These are phyloP conservation scores for Mystacides longicornis DNA, from an alignment of 2,888 invertebrate species.

Conservation along the genomic window DNA sequence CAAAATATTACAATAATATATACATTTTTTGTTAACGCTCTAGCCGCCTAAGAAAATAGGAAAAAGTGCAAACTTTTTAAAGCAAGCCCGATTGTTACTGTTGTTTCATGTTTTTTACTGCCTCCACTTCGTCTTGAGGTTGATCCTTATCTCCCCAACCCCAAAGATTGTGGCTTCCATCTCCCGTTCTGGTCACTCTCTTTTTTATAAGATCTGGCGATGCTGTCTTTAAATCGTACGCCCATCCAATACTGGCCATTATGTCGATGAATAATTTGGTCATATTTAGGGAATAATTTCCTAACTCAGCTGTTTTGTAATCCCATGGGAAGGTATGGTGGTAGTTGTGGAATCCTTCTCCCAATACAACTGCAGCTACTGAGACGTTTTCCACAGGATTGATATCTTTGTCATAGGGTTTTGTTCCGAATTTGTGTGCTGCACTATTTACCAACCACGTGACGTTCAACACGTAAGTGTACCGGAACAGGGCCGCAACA, in stretches of 20 bases:
- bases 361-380: conserved; percentile 60
- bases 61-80: too few relatives aligned
- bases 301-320: conserved; percentile 77
- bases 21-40: too few relatives aligned
- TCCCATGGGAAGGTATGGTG: conserved; percentile 84
- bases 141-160: conserved; percentile 53
- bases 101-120: conserved; percentile 30
- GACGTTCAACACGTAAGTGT: conserved; percentile 71
- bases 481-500: conserved; percentile 66
- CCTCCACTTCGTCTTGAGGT: conserved; percentile 35
- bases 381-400: conserved; percentile 64
- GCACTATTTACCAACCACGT: conserved; percentile 90
- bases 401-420: conserved; percentile 67
- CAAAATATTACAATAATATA: too few relatives aligned
- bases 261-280: conserved; percentile 73
- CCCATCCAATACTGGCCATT: conserved; percentile 77
- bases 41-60: too few relatives aligned
- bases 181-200: conserved; percentile 66
- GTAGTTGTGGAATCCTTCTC: conserved; percentile 84
- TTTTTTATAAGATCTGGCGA: conserved; percentile 60
- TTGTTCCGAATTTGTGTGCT: conserved; percentile 74
- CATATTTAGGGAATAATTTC: conserved; percentile 62
- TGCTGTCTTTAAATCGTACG: conserved; percentile 79
- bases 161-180: conserved; percentile 68
- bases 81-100: too few relatives aligned